Percentiles rank a stretch among this genome's conserved stretches.
phyloP scores from a whole-genome alignment of 2,113 vertebrate species.

The Sander vitreus region DNA sequence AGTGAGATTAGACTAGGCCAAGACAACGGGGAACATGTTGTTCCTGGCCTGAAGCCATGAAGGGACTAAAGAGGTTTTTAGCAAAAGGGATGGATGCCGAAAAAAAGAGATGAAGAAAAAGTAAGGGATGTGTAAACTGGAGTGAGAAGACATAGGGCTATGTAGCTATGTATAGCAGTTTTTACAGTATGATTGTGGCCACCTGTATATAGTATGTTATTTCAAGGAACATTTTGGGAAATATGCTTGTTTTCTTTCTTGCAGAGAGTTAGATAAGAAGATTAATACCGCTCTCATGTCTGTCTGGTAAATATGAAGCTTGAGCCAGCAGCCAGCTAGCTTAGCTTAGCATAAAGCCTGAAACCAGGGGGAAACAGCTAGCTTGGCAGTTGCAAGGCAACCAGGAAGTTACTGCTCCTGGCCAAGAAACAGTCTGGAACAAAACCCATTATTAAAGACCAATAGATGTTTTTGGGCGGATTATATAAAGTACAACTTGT shows the following conservation, averaged over 20 bases:
- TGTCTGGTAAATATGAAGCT: not conserved
- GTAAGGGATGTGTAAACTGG: not conserved
- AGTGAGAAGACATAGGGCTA: not conserved
- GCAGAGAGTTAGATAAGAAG: not conserved
- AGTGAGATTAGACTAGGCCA: slow-evolving; percentile 46
- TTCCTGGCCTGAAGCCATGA: slow-evolving; percentile 47
- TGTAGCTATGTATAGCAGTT: not conserved
- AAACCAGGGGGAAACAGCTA: not conserved
- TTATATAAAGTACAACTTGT: not conserved
- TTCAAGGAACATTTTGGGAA: slow-evolving; percentile 1
- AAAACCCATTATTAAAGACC: not conserved
- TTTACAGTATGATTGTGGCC: not conserved
- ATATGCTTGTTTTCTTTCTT: not conserved
- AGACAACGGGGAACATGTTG: slow-evolving; percentile 23
- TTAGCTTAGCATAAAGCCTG: not conserved
- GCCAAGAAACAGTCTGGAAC: not conserved
- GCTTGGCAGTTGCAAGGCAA: not conserved
- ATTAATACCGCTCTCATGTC: not conserved
- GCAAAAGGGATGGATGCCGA: not conserved
- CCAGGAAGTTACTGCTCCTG: not conserved
- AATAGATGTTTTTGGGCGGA: not conserved
- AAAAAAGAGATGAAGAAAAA: slow-evolving; percentile 9
- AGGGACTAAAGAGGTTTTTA: slow-evolving; percentile 17
- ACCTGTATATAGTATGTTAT: not conserved
- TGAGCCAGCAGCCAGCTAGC: not conserved